A percentile compares a stretch with the other conserved stretches of the same genome.
phyloP scores from a whole-genome alignment of 2,797 vertebrate genomes.

The Prunella strophiata region DNA sequence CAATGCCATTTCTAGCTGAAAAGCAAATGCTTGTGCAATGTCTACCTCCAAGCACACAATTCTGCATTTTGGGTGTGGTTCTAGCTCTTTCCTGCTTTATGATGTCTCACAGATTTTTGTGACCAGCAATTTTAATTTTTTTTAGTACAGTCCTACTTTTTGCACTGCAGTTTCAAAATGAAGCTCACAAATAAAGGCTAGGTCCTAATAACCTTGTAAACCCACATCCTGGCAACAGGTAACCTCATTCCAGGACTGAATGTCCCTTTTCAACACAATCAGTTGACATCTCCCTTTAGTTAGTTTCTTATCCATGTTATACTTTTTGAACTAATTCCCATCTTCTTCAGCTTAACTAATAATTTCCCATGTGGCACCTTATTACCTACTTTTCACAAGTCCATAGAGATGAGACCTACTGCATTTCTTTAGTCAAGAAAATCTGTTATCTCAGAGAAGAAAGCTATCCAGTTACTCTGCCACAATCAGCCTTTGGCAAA shows the following conservation, averaged over 20 bases:
- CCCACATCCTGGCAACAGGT: slow-evolving; percentile 35
- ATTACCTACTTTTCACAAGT: slow-evolving; percentile 69
- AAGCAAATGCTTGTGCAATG: neutral
- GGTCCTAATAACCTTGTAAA: slow-evolving; percentile 60
- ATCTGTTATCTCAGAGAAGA: slow-evolving; percentile 44
- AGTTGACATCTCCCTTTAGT: slow-evolving; percentile 48
- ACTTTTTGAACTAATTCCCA: slow-evolving; percentile 69
- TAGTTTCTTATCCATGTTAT: slow-evolving; percentile 49
- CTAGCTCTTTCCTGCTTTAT: neutral
- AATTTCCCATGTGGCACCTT: slow-evolving; percentile 65
- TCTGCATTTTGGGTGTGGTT: neutral
- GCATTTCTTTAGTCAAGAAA: slow-evolving; percentile 61
- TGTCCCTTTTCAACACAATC: slow-evolving; percentile 24
- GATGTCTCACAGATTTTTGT: neutral
- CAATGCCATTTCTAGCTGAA: neutral
- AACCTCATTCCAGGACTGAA: slow-evolving; percentile 63
- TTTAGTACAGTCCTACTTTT: slow-evolving; percentile 52
- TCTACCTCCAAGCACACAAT: neutral
- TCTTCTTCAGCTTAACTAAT: slow-evolving; percentile 56
- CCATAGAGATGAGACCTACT: slow-evolving; percentile 67
- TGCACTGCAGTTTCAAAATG: neutral
- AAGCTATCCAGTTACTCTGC: slow-evolving; percentile 32
- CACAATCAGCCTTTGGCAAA: slow-evolving; percentile 45
- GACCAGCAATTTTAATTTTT: neutral
- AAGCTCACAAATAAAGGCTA: slow-evolving; percentile 43